These are phyloP conservation scores for Dasysyrphus albostriatus DNA, from an alignment of 2,888 invertebrate species.

Conservation along the genomic window DNA sequence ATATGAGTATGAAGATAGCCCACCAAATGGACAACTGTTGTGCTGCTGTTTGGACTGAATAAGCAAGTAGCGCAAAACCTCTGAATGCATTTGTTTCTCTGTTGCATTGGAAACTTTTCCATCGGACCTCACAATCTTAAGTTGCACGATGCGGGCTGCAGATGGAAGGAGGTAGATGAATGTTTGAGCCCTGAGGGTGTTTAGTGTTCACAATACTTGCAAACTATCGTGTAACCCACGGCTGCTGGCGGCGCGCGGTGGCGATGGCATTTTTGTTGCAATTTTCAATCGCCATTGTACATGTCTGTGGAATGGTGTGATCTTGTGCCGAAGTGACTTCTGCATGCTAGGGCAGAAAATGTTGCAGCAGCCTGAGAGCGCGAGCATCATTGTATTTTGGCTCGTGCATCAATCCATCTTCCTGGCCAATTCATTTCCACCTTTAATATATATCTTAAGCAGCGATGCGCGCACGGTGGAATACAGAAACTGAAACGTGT, in stretches of 20 bases:
- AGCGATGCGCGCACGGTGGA: slow-evolving; percentile 15
- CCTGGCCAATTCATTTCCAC: slow-evolving; percentile 73
- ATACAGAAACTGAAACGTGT: slow-evolving; percentile 14
- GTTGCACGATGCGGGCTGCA: background rate
- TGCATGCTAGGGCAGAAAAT: slow-evolving; percentile 23
- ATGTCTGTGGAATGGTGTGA: slow-evolving; percentile 70
- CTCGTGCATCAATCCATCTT: slow-evolving; percentile 71
- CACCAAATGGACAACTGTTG: slow-evolving; percentile 24
- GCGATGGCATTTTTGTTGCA: slow-evolving; percentile 27
- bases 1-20: background rate
- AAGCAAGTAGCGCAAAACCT: slow-evolving; percentile 46
- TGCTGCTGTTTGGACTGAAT: slow-evolving; percentile 17
- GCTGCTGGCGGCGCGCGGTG: background rate
- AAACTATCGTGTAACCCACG: slow-evolving; percentile 22
- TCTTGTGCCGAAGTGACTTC: slow-evolving; percentile 66
- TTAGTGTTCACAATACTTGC: slow-evolving; percentile 24
- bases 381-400: slow-evolving; percentile 63
- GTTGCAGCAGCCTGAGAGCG: slow-evolving; percentile 39
- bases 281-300: slow-evolving; percentile 54
- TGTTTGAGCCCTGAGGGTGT: slow-evolving; percentile 37
- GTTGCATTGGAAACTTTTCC: slow-evolving; percentile 54
- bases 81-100: slow-evolving; percentile 60
- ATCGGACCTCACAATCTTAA: slow-evolving; percentile 59
- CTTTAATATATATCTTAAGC: slow-evolving; percentile 46
- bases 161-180: slow-evolving; percentile 10